These are phyloP conservation scores for Synergus japonicus DNA, from an alignment of 2,888 invertebrate species.

Conservation along the genomic window DNA sequence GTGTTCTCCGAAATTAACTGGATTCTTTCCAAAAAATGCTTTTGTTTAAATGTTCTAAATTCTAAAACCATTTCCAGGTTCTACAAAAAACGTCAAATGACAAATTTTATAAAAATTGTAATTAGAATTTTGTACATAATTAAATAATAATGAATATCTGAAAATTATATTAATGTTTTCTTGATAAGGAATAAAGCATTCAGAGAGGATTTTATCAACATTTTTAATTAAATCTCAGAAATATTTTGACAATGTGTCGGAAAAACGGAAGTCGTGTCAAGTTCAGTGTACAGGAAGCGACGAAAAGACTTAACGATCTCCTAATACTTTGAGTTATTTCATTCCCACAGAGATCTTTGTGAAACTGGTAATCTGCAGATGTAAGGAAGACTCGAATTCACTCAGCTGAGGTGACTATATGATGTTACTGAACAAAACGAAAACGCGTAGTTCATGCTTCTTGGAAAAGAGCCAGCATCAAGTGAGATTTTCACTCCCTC, in stretches of 20 bases:
- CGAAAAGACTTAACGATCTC: conserved; percentile 29
- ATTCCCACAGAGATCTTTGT: neutral
- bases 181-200: too few species aligned
- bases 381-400: conserved; percentile 16
- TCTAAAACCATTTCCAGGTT: neutral
- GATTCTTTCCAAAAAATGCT: neutral
- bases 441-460: conserved; percentile 31
- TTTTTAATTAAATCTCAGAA: neutral
- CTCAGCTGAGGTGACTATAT: conserved; percentile 13
- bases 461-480: conserved; percentile 28
- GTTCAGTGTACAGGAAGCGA: neutral
- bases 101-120: too few species aligned
- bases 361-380: conserved; percentile 26
- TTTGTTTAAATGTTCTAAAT: conserved; percentile 1
- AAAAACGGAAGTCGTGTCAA: neutral
- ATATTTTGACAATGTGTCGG: neutral
- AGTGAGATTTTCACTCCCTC: conserved; percentile 14
- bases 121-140: too few species aligned
- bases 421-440: conserved; percentile 17
- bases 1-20: neutral
- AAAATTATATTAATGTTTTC: too few species aligned
- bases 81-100: too few species aligned
- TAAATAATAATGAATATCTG: too few species aligned
- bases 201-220: neutral
- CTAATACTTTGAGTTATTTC: conserved; percentile 19